A percentile compares a stretch with the other conserved stretches of the same genome.
Evolutionary conservation across 2,888 invertebrate genomes (phyloP).

Genomic region (Calameuta filiformis): DNA sequence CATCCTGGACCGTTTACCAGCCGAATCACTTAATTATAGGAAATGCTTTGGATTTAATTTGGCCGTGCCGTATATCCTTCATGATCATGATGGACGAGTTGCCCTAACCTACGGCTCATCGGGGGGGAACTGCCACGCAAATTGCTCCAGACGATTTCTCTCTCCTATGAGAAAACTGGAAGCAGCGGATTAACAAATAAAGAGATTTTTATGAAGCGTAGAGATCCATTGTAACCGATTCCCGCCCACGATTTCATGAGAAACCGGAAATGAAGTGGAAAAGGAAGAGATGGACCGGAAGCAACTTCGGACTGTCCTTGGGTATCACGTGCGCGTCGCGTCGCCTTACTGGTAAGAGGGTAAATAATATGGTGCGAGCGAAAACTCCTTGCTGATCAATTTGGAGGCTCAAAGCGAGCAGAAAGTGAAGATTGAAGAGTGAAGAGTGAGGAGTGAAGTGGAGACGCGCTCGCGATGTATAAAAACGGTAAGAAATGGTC

Average conservation of each 20-base stretch:
- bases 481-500: neutral
- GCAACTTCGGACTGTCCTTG: neutral
- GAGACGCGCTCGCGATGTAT: neutral
- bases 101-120: slow-evolving; percentile 3
- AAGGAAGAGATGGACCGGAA: neutral
- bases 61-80: slow-evolving; percentile 14
- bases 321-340: neutral
- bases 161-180: neutral
- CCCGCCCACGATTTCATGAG: too few species aligned
- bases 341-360: neutral
- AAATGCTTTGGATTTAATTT: slow-evolving; percentile 33
- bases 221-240: neutral
- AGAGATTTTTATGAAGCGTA: neutral
- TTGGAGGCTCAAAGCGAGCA: neutral
- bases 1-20: slow-evolving; percentile 17
- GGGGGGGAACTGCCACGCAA: neutral
- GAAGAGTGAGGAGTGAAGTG: neutral
- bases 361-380: neutral
- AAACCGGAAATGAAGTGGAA: neutral
- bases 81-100: slow-evolving; percentile 10
- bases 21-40: slow-evolving; percentile 37
- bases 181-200: neutral
- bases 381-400: neutral
- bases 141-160: neutral
- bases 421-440: neutral